Evolutionary conservation across 92 coral and sea anemone species (phyloP).

Genomic region (Metridium senile): DNA sequence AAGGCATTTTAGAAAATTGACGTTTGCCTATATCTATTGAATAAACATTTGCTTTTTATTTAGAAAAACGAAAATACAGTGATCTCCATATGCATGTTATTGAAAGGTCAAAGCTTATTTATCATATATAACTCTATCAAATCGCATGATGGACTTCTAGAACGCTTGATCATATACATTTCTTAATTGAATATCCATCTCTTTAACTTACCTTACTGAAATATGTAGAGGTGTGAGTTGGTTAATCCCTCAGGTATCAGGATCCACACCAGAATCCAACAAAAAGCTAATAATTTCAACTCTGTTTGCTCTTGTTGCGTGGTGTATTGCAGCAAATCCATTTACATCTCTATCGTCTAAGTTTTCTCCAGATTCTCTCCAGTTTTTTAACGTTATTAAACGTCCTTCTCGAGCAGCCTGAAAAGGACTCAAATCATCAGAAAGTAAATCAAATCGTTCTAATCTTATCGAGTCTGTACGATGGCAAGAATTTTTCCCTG

Average conservation of each 20-base stretch:
- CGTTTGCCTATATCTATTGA: too few species aligned
- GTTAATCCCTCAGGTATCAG: slow-evolving; percentile 23
- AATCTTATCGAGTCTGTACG: slow-evolving; percentile 15
- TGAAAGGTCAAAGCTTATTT: too few species aligned
- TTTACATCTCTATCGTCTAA: slow-evolving; percentile 31
- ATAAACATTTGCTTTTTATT: too few species aligned
- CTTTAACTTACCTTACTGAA: slow-evolving; percentile 70
- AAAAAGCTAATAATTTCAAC: slow-evolving; percentile 34
- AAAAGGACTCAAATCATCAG: slow-evolving; percentile 24
- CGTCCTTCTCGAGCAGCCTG: slow-evolving; percentile 33
- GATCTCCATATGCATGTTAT: too few species aligned
- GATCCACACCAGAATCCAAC: slow-evolving; percentile 48
- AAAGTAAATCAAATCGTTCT: slow-evolving; percentile 17
- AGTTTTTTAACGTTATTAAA: slow-evolving; percentile 5
- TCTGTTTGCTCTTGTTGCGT: slow-evolving; percentile 61
- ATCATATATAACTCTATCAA: too few species aligned
- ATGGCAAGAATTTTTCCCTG: neutral
- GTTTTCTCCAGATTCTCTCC: slow-evolving; percentile 8
- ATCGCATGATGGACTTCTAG: too few species aligned
- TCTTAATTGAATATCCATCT: too few species aligned
- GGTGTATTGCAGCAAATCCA: slow-evolving; percentile 56
- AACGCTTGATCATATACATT: too few species aligned
- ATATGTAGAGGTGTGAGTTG: slow-evolving; percentile 64
- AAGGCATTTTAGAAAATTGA: too few species aligned
- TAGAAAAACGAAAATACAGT: too few species aligned